phyloP scores from a whole-genome alignment of 2,113 vertebrate species.

The Oplegnathus fasciatus region DNA sequence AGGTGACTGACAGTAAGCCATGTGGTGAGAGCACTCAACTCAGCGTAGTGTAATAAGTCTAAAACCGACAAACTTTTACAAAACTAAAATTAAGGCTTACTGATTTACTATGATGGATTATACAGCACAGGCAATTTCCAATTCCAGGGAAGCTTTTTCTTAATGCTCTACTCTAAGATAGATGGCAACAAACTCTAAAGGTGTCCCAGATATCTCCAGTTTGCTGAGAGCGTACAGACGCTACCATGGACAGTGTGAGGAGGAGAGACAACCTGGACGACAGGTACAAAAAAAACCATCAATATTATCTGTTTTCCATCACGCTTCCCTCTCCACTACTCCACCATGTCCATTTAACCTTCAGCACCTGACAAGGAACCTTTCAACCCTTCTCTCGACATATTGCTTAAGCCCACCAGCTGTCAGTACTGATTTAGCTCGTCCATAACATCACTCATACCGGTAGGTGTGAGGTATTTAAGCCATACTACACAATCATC shows the following conservation, averaged over 20 bases:
- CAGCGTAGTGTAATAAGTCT: background rate
- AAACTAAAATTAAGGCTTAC: background rate
- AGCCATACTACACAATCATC: conserved; percentile 40
- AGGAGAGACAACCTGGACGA: background rate
- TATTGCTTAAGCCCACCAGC: conserved; percentile 38
- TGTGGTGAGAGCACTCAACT: background rate
- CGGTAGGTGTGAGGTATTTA: conserved; percentile 46
- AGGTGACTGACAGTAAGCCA: conserved; percentile 6
- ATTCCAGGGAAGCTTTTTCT: background rate
- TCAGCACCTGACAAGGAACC: conserved; percentile 48
- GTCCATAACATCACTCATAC: conserved; percentile 37
- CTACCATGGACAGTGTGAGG: background rate
- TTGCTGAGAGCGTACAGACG: background rate
- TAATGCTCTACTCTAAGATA: background rate
- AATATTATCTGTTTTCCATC: background rate
- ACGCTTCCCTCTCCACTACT: background rate
- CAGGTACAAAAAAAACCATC: background rate
- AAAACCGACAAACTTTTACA: background rate
- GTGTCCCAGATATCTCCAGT: background rate
- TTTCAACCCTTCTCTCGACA: conserved; percentile 47
- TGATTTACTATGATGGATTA: conserved; percentile 2
- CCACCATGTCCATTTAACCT: conserved; percentile 44
- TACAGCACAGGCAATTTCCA: background rate
- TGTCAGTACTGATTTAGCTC: conserved; percentile 60
- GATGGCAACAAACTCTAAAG: background rate